Conservation (phyloP, 2,113 vertebrate species). For the Thamnophis sirtalis region DNA sequence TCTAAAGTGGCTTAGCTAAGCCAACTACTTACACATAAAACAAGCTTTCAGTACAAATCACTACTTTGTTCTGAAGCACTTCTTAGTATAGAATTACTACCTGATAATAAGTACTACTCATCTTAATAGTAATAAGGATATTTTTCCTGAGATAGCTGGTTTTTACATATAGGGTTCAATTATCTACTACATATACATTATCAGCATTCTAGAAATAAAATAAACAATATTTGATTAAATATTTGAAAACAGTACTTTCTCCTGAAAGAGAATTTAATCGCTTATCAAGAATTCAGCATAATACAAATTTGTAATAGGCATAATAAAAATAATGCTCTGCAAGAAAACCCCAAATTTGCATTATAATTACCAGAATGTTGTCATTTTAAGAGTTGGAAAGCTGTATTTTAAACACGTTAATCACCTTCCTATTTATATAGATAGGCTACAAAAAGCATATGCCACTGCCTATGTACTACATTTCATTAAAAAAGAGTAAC, state of each 20-base stretch:
- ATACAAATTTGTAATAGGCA: too few relatives aligned
- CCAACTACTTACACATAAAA: not conserved
- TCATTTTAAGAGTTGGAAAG: not conserved
- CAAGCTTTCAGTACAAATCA: not conserved
- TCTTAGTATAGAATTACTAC: not conserved
- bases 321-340: not conserved
- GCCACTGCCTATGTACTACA: constrained; percentile 17
- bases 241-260: not conserved
- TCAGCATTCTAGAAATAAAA: not conserved
- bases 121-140: not conserved
- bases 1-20: not conserved
- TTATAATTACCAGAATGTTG: not conserved
- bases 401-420: not conserved
- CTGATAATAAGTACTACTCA: not conserved
- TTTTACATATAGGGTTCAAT: not conserved
- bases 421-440: not conserved
- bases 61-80: not conserved
- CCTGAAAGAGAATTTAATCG: not conserved
- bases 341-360: not conserved
- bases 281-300: not conserved
- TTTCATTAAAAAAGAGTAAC: constrained; percentile 41
- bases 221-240: not conserved
- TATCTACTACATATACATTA: not conserved
- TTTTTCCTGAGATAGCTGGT: not conserved
- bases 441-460: not conserved